phyloP scores from a whole-genome alignment of 2,113 vertebrate genomes.

The Paralichthys olivaceus region DNA sequence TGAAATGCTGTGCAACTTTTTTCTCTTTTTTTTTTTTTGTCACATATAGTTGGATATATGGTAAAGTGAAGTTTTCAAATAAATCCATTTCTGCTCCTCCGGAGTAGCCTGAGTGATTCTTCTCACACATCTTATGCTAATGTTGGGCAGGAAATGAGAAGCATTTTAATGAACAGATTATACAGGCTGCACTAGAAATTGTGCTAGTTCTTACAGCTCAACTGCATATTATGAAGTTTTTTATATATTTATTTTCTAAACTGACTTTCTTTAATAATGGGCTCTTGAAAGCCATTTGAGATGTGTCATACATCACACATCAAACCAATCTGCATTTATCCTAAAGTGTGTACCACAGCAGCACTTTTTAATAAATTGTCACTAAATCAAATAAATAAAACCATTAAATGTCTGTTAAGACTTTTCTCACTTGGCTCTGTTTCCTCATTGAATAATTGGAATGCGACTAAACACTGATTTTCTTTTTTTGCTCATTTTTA shows the following conservation, averaged over 20 bases:
- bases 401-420: too few relatives aligned
- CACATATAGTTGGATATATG: neutral
- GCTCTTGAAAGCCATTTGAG: too few relatives aligned
- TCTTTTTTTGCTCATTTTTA: too few relatives aligned
- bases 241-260: neutral
- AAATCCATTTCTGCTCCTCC: neutral
- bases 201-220: neutral
- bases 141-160: neutral
- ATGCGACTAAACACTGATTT: too few relatives aligned
- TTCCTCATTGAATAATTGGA: too few relatives aligned
- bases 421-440: too few relatives aligned
- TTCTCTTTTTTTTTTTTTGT: neutral
- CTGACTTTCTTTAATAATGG: too few relatives aligned
- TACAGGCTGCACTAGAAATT: too few relatives aligned
- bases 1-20: neutral
- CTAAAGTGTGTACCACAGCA: too few relatives aligned
- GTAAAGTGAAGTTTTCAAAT: neutral
- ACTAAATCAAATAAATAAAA: too few relatives aligned
- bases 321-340: neutral
- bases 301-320: too few relatives aligned
- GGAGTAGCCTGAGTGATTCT: neutral
- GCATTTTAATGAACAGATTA: constrained; percentile 3
- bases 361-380: neutral
- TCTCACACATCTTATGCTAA: neutral
- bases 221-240: neutral